These are phyloP conservation scores for Halictus rubicundus DNA, from an alignment of 1,140 invertebrate genomes.

Conservation along the genomic window DNA sequence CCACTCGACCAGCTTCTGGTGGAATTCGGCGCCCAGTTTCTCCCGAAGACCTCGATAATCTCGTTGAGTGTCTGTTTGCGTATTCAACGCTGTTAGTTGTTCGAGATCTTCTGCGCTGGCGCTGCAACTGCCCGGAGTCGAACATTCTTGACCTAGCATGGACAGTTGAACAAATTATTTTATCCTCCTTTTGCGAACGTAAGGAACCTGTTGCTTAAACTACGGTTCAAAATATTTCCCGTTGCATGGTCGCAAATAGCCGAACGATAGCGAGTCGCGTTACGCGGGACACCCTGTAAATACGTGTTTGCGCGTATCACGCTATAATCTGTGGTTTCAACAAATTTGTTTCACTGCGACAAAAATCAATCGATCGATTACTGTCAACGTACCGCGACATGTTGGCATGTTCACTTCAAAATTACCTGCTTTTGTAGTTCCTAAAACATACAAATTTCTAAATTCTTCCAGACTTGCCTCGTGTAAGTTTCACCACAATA, in stretches of 20 bases:
- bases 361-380: background rate
- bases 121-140: slow-evolving; percentile 59
- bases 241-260: no score
- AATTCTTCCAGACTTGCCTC: slow-evolving; percentile 3
- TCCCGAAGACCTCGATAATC: slow-evolving; percentile 85
- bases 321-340: no score
- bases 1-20: slow-evolving; percentile 87
- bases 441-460: slow-evolving; percentile 8
- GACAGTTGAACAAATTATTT: background rate
- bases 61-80: slow-evolving; percentile 81
- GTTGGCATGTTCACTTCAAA: slow-evolving; percentile 58
- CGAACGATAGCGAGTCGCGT: no score
- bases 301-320: no score
- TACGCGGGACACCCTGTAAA: no score
- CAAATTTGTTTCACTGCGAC: background rate
- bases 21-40: slow-evolving; percentile 87
- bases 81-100: slow-evolving; percentile 48
- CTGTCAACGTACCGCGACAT: background rate
- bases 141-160: slow-evolving; percentile 19
- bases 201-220: no score
- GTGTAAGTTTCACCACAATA: background rate
- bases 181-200: no score
- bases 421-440: slow-evolving; percentile 39
- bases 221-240: no score
- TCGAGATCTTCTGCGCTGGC: slow-evolving; percentile 68